Conservation (phyloP, 2,888 invertebrate genomes). For the Erebia palarica region DNA sequence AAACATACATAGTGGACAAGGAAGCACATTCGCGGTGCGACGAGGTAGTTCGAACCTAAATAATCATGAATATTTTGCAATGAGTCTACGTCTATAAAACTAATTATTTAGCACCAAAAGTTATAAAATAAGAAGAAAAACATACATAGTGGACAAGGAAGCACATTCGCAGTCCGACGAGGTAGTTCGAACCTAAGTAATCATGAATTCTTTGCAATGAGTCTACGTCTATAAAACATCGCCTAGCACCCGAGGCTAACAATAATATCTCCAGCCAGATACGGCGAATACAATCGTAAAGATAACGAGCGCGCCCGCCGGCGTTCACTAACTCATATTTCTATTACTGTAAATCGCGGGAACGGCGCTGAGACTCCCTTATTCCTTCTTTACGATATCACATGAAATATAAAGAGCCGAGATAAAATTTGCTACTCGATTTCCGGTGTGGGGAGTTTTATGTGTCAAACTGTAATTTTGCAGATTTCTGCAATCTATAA, state of each 20-base stretch:
- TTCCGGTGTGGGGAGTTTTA: slow-evolving; percentile 17
- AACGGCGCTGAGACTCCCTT: slow-evolving; percentile 32
- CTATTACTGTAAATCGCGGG: slow-evolving; percentile 64
- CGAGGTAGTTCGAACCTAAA: too few relatives aligned
- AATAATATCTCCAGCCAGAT: slow-evolving; percentile 66
- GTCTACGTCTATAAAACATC: slow-evolving; percentile 4
- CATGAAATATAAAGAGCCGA: slow-evolving; percentile 23
- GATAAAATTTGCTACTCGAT: slow-evolving; percentile 20
- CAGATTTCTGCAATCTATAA: not conserved
- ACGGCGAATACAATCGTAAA: slow-evolving; percentile 59
- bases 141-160: too few relatives aligned
- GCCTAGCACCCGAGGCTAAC: slow-evolving; percentile 48
- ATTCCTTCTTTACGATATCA: slow-evolving; percentile 30
- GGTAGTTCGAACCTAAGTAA: too few relatives aligned
- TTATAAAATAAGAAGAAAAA: too few relatives aligned
- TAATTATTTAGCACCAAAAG: too few relatives aligned
- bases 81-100: too few relatives aligned
- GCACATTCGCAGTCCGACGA: too few relatives aligned
- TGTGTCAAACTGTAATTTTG: not conserved
- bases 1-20: too few relatives aligned
- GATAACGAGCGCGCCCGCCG: slow-evolving; percentile 53
- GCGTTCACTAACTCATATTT: slow-evolving; percentile 66
- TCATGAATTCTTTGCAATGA: slow-evolving; percentile 3
- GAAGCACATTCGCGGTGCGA: too few relatives aligned
- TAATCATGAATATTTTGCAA: too few relatives aligned